Base-by-base conservation (phyloP, 2,797 vertebrate genomes). In the Chaetophractus vellerosus region DNA sequence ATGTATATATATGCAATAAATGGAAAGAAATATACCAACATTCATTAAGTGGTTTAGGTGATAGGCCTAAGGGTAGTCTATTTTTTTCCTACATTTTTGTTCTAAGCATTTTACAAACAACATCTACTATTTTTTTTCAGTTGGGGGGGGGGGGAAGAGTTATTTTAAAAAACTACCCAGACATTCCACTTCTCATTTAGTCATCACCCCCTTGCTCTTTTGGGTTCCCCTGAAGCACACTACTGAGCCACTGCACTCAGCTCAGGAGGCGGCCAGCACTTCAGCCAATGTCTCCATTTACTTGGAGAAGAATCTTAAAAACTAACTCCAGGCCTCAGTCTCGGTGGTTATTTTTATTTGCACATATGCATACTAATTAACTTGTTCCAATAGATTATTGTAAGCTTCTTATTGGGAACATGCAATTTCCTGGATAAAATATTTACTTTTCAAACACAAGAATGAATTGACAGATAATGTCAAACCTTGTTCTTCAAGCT, bases 401-500 rank as follows among this genome's bases (percentile, higher is more conserved):
- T 0, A 85, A 57, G 38, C 15, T 91, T n/a, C 61, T 71, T 63
- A 36, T 0, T 83, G 45, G 84, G 31, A 87, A 84, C 2, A 26
- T 38, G 18, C 16, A 61, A 61, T 23, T 92, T 90, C n/a, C 84
- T 64, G 33, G n/a, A 50, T n/a, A 36, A 92, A 91, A 59, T 6
- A 57, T 10, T 45, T 79, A 16, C 31, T 38, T 78, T 94, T 72
- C 31, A 90, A 59, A 91, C 80, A 15, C 16, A 69, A 91, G 76
- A 90, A 94, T 12, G 21, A 86, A 88, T 0, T 50, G 71, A 31
- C 3, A 86, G 14, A 68, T 79, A 52, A 0, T 15, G 81, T 80
- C 97, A 97, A 96, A 99, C 99, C 99, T 98, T 98, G 97, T 96
- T 99, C 98, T 80, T 99, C 98, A 66, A 96, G 96, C 26, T 99